Base-by-base conservation (phyloP, 2,888 invertebrate genomes). In the Pollenia labialis region DNA sequence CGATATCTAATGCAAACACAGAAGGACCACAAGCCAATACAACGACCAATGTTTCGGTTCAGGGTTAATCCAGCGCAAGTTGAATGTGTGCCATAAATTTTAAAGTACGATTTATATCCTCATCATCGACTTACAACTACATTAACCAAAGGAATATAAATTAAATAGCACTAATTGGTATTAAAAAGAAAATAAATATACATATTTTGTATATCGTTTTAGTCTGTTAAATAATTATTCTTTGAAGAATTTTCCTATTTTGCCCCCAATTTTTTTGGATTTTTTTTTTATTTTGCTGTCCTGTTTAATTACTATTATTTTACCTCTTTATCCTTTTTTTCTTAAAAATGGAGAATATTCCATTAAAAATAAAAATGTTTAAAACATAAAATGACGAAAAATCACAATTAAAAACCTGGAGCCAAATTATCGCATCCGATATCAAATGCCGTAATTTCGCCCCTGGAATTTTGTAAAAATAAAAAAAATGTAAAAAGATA, bases 11-110 rank as follows among this genome's bases (percentile, higher is more conserved):
- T 8, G 42, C 68, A 16, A 75, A 60, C 52, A 12, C 48, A 12
- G 77, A 74, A 18, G 80, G 68, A 11, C 46, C 82, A 48, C 66
- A 85, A 60, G 16, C 64, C 18, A 86, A 56, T n/a, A 52, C 74
- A 40, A 69, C 85, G 10, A 89, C 58, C 50, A 82, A 89, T 79
- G 88, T 89, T 32, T 87, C 88, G 8, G 89, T 89, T 9, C 81
- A 88, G 54, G 88, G 89, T 16, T 88, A 76, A 85, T 50, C 1
- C 23, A 44, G 11, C 3, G n/a, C 7, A 8, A 8, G n/a, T 11
- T 46, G 14, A 16, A 60, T 42, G 58, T 66, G 60, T 60, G 72
- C 79, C 79, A 82, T 79, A 58, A 10, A 54, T n/a, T 50, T 68
- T 50, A 32, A 50, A 23, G 32, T 50, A 32, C 10, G 14, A 32